Base-by-base conservation (phyloP, 2,797 vertebrate genomes). In the Amphiprion clarkii region DNA sequence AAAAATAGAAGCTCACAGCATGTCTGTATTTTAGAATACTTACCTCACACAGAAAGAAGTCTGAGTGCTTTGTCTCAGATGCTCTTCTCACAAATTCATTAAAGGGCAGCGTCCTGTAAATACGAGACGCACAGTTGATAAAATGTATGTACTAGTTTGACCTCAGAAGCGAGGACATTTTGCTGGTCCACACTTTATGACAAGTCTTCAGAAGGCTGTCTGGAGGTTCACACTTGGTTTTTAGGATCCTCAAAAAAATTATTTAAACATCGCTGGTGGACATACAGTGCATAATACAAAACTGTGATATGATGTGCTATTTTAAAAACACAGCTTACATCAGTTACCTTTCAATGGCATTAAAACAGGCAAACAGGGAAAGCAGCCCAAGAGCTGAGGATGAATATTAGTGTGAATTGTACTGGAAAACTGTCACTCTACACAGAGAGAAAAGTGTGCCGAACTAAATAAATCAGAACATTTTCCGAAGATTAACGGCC, bases 41-140 rank as follows among this genome's bases (percentile, higher is more conserved):
- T 89, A 98, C 98, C 96, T 99, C 94, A 84, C 94, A 95, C 82
- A 99, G 91, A 85, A 99, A 99, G 86, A 96, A 99, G 65, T 97
- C 94, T 0, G 89, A 69, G 84, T 99, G 97, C 31, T 94, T 96
- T 67, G 85, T 79, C 92, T 98, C 96, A 74, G 97, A 95, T 70
- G 96, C 97, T 81, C 97, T 96, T 87, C 54, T 95, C 54, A 99
- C 92, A 94, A 99, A 97, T 13, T 91, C 90, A 57, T 93, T 93
- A 92, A 99, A 99, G 13, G 96, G 95, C 76, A 99, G 90, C 42
- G 97, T 97, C 95, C 98, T 99, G 91, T 87, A 93, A 94, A 33
- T 1, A 27, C 27, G 53, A 72, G 2, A n/a, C 6, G 5, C 7
- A 10, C 39, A 1, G 5, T 8, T 9, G 31, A 33, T 33, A 0